phyloP scores from a whole-genome alignment of 2,888 invertebrate genomes.

The Blera fallax region DNA sequence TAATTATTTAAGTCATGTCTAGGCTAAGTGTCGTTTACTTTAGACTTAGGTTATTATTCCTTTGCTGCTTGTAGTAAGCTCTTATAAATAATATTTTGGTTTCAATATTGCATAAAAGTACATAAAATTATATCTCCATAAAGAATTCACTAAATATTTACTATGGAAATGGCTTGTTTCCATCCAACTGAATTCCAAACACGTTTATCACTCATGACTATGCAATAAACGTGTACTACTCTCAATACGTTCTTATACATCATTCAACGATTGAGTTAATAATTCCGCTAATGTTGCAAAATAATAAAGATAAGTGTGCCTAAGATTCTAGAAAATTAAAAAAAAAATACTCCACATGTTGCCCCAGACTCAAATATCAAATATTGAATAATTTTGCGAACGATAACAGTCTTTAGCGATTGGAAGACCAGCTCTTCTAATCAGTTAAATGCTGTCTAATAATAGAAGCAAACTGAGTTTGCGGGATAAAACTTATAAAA shows the following conservation, averaged over 20 bases:
- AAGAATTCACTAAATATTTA: no score
- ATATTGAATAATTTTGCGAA: neutral
- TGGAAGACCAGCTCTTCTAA: neutral
- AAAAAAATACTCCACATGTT: neutral
- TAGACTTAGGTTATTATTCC: no score
- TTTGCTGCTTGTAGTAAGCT: no score
- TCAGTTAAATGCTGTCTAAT: neutral
- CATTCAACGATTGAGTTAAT: neutral
- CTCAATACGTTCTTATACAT: neutral
- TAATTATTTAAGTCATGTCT: no score
- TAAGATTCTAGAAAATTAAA: neutral
- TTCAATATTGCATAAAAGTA: no score
- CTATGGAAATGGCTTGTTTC: no score
- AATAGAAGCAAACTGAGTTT: neutral
- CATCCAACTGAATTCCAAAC: neutral
- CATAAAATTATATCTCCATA: no score
- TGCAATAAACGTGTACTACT: constrained; percentile 1
- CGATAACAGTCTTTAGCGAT: neutral
- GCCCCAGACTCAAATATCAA: neutral
- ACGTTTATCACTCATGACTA: neutral
- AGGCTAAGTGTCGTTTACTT: no score
- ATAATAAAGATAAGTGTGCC: neutral
- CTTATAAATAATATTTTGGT: no score
- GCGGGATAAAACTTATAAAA: neutral
- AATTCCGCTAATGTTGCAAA: neutral